phyloP scores from a whole-genome alignment of 2,113 vertebrate species.

The Apodemus sylvaticus region DNA sequence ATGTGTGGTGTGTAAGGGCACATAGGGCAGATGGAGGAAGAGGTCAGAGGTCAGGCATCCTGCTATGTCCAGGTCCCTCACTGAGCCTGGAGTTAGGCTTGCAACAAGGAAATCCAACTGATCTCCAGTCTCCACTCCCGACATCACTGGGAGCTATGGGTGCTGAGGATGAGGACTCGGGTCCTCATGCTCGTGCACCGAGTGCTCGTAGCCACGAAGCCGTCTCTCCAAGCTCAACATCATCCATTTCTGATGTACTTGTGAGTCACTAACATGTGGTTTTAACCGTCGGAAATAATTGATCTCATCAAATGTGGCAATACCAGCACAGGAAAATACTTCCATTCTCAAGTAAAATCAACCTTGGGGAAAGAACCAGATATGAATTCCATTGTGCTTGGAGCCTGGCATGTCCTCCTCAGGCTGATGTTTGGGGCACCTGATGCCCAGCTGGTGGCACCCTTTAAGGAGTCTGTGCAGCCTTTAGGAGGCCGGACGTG shows the following conservation, averaged over 20 bases:
- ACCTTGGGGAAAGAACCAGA: conserved; percentile 33
- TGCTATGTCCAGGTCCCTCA: neutral
- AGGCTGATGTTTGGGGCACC: too few relatives aligned
- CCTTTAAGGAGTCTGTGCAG: neutral
- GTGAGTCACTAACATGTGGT: neutral
- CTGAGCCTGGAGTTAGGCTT: neutral
- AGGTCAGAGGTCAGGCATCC: neutral
- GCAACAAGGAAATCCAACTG: neutral
- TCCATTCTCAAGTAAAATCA: neutral
- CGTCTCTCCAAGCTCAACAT: neutral
- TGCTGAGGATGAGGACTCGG: neutral
- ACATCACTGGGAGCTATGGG: neutral
- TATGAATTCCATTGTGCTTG: neutral
- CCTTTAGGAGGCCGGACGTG: neutral
- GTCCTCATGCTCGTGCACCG: neutral
- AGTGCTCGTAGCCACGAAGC: neutral
- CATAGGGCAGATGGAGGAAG: neutral
- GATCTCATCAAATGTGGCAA: conserved; percentile 44
- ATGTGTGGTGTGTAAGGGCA: neutral
- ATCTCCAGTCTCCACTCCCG: neutral
- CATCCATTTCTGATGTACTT: neutral
- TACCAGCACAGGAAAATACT: neutral
- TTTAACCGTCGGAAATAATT: conserved; percentile 8
- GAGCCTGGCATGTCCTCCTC: neutral
- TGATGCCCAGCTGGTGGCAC: neutral